phyloP scores from a whole-genome alignment of 2,797 vertebrate genomes.

The Aeoliscus strigatus region DNA sequence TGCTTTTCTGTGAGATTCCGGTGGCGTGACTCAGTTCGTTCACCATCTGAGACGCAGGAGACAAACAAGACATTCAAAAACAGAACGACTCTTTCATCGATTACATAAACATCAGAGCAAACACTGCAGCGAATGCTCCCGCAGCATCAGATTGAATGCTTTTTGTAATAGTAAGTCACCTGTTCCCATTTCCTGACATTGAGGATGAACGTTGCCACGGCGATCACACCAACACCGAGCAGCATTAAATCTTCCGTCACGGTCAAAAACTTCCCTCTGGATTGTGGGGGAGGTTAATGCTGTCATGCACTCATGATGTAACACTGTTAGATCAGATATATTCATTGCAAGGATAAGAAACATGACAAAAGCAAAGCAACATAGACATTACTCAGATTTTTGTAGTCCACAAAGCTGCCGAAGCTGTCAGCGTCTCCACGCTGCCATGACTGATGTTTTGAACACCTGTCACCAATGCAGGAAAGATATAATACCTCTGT shows the following conservation, averaged over 20 bases:
- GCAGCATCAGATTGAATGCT: background rate
- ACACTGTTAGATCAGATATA: background rate
- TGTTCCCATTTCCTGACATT: constrained; percentile 73
- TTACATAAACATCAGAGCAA: no score
- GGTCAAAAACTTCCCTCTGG: constrained; percentile 82
- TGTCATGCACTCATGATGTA: background rate
- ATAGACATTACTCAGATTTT: constrained; percentile 8
- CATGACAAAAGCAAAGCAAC: constrained; percentile 6
- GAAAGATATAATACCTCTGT: constrained; percentile 75
- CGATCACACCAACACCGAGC: constrained; percentile 82
- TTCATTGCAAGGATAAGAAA: background rate
- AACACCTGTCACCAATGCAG: background rate
- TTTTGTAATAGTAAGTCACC: constrained; percentile 63
- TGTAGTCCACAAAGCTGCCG: background rate
- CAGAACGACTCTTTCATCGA: no score
- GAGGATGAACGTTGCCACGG: constrained; percentile 84
- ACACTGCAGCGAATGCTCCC: background rate
- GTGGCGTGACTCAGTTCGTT: constrained; percentile 84
- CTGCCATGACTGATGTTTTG: background rate
- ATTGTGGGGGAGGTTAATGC: constrained; percentile 5
- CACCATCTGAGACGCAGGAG: constrained; percentile 73
- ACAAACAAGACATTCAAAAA: no score
- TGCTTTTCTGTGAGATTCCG: constrained; percentile 81
- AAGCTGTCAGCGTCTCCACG: constrained; percentile 5
- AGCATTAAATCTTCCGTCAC: constrained; percentile 95